Evolutionary conservation across 2,888 invertebrate species (phyloP).

Genomic region (Schizaphis graminum): DNA sequence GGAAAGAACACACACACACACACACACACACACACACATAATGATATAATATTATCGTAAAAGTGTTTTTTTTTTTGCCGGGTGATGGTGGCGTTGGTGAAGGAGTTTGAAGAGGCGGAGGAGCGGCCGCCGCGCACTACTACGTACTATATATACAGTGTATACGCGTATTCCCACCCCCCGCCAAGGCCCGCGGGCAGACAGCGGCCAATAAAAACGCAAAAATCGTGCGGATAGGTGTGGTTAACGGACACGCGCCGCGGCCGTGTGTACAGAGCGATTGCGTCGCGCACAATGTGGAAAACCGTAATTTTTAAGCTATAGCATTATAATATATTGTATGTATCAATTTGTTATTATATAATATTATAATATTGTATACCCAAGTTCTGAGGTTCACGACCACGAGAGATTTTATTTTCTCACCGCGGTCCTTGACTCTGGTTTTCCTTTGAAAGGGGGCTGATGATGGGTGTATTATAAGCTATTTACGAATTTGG

Average conservation of each 20-base stretch:
- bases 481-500: too few relatives aligned
- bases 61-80: background rate
- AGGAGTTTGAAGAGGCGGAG: background rate
- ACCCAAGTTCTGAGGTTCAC: background rate
- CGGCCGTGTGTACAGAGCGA: background rate
- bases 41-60: background rate
- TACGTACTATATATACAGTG: background rate
- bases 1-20: background rate
- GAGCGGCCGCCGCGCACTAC: background rate
- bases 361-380: background rate
- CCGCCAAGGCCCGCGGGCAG: background rate
- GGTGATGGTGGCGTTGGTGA: background rate
- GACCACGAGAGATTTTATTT: background rate
- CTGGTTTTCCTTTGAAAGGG: background rate
- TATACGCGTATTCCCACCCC: background rate
- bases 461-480: background rate
- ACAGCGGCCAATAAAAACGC: constrained; percentile 60
- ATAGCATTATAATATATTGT: too few relatives aligned
- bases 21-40: background rate
- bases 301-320: background rate
- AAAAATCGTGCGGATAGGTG: constrained; percentile 58
- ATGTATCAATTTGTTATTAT: background rate
- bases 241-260: constrained; percentile 31
- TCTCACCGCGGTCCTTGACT: background rate
- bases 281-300: background rate